Evolutionary conservation across 2,888 invertebrate species (phyloP), one percentile per base, ranked within the genome.

Genomic region (Brachypterus glaber): DNA sequence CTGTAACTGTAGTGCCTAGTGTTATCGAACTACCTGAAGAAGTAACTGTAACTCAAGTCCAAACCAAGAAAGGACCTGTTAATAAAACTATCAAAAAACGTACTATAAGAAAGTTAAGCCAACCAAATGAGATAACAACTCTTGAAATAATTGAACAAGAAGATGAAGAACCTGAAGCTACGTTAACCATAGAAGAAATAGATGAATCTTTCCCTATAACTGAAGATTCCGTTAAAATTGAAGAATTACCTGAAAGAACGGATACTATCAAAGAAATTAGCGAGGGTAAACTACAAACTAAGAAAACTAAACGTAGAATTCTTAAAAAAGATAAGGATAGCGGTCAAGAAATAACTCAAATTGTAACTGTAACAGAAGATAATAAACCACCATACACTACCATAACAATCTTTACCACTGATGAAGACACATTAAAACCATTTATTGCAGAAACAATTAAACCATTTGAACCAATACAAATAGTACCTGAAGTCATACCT

Each of bases 141-240:
- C 68, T 72, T 46, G 63, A 66, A 46, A 70, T 69, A 0, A 51
- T 67, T 25, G 66, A 69, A 45, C 68, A 69, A 55, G 68, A 68
- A 39, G 67, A 64, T 31, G 62, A 67, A 44, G 32, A 51, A 55
- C 52, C 55, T n/a, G 41, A 55, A 49, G 51, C 53, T 21, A 48
- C 54, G 40, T 53, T 58, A 43, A 53, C 55, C 45, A 45, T 51
- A 40, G 54, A 56, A 37, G 52, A 55, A 36, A 43, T 50, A 24
- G 53, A 51, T 36, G 49, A 55, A 36, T 39, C 57, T 13, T 39
- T 36, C 42, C 13, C 40, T 35, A 30, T 37, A 40, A 27, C 40
- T 52, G 47, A 48, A 34, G 52, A 55, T 44, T 47, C 32, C 26
- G 44, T 5, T 38, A 41, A 14, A n/a, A 14, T 30, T 14, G 47